phyloP scores from a whole-genome alignment of 2,888 invertebrate species.

The Diabrotica balteata region DNA sequence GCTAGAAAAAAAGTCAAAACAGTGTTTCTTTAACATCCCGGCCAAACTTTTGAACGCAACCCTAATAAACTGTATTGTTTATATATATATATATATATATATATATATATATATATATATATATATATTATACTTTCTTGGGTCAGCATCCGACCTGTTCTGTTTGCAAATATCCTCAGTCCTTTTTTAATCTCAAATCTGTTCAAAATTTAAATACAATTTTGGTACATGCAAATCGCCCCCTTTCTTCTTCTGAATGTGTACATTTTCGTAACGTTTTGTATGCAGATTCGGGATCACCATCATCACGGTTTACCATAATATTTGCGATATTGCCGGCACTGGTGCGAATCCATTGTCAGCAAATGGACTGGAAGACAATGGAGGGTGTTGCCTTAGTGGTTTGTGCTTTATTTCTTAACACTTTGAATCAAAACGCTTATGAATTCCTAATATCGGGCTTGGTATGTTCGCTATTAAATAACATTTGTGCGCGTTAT shows the following conservation, averaged over 20 bases:
- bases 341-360: conserved; percentile 45
- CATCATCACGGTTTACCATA: conserved; percentile 48
- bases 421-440: conserved; percentile 37
- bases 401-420: conserved; percentile 35
- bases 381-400: conserved; percentile 51
- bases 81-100: no score
- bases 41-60: no score
- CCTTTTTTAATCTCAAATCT: conserved; percentile 47
- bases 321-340: conserved; percentile 53
- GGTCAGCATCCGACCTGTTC: conserved; percentile 44
- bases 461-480: conserved; percentile 1
- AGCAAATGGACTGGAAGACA: conserved; percentile 49
- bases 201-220: conserved; percentile 56
- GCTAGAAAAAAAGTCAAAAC: no score
- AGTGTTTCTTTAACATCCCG: no score
- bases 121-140: conserved; percentile 22
- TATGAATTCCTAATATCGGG: conserved; percentile 31
- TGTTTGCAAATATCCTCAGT: conserved; percentile 51
- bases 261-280: conserved; percentile 48
- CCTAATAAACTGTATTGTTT: no score
- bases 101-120: no score
- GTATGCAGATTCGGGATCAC: conserved; percentile 53
- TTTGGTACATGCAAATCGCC: conserved; percentile 56
- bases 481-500: no score
- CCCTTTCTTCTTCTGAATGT: conserved; percentile 44